These are phyloP conservation scores for Prietella phreatophila DNA, from an alignment of 2,113 vertebrate genomes.

Conservation along the genomic window DNA sequence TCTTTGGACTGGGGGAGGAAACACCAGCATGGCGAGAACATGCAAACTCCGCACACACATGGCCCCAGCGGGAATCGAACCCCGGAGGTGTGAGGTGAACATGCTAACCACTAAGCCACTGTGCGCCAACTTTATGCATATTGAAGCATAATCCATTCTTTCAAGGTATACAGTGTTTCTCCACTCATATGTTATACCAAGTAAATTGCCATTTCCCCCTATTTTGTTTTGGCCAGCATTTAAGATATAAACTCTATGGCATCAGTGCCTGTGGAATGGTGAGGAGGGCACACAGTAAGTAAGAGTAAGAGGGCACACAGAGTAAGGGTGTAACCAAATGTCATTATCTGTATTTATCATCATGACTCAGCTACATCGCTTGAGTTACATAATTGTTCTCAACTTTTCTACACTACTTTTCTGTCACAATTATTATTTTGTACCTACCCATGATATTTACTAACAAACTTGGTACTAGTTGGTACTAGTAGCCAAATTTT, in stretches of 20 bases:
- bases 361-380: too few species aligned
- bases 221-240: neutral
- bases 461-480: neutral
- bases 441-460: neutral
- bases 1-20: too few species aligned
- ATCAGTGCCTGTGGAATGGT: neutral
- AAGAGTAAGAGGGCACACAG: neutral
- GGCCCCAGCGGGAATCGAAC: too few species aligned
- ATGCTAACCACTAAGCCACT: too few species aligned
- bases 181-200: neutral
- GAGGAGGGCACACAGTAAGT: neutral
- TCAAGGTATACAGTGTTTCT: neutral
- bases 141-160: neutral
- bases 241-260: too few species aligned
- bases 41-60: too few species aligned
- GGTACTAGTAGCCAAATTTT: neutral
- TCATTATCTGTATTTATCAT: too few species aligned
- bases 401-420: neutral
- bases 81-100: too few species aligned
- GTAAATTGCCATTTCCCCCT: neutral
- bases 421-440: neutral
- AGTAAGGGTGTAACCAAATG: neutral
- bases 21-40: too few species aligned
- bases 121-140: too few species aligned
- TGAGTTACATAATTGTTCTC: neutral